These are phyloP conservation scores for Leucoma salicis DNA, from an alignment of 2,888 invertebrate species.

Conservation along the genomic window DNA sequence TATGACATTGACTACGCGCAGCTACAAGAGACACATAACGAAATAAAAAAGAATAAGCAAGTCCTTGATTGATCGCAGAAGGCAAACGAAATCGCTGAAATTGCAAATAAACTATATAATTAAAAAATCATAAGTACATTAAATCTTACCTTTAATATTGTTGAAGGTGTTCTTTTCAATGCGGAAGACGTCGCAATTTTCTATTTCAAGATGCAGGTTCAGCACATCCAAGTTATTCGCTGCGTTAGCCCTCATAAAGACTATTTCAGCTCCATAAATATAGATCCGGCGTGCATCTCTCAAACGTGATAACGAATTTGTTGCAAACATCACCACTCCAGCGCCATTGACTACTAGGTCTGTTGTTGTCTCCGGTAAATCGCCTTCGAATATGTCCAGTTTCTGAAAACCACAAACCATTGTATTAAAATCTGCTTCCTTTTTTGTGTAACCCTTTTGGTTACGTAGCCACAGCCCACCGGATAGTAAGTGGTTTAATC, in stretches of 20 bases:
- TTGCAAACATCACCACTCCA: slow-evolving; percentile 75
- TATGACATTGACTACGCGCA: neutral
- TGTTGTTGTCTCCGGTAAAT: slow-evolving; percentile 81
- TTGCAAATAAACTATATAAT: slow-evolving; percentile 7
- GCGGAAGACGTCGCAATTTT: slow-evolving; percentile 81
- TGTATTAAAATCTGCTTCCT: neutral
- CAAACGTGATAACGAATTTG: slow-evolving; percentile 81
- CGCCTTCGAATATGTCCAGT: slow-evolving; percentile 69
- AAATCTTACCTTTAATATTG: slow-evolving; percentile 76
- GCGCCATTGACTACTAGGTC: slow-evolving; percentile 83
- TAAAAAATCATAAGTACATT: neutral
- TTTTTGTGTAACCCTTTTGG: no score
- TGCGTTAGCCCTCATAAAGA: slow-evolving; percentile 82
- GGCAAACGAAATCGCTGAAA: slow-evolving; percentile 12
- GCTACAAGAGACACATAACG: neutral
- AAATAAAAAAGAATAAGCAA: neutral
- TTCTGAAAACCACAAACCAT: slow-evolving; percentile 55
- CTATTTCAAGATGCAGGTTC: slow-evolving; percentile 83
- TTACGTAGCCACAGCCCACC: no score
- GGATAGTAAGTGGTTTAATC: no score
- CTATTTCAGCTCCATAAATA: slow-evolving; percentile 73
- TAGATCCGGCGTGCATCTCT: slow-evolving; percentile 79
- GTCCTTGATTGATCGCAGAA: slow-evolving; percentile 14
- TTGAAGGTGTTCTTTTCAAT: slow-evolving; percentile 85
- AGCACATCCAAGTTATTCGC: slow-evolving; percentile 83